These are phyloP conservation scores for Dasypus novemcinctus DNA, from an alignment of 2,113 vertebrate species.

Conservation along the genomic window DNA sequence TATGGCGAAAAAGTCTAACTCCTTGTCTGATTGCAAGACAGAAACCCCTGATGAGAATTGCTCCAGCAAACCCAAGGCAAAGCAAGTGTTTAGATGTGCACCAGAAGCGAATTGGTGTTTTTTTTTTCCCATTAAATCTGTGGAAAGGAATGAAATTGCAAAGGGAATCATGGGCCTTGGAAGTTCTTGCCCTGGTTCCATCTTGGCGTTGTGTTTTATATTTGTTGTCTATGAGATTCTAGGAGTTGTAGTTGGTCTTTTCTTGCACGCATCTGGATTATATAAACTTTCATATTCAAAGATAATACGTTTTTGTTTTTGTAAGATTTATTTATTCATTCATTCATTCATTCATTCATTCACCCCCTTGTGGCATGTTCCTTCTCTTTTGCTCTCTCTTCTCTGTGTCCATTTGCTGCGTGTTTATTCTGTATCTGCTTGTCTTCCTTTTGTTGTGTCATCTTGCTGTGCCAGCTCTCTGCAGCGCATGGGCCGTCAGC, in stretches of 20 bases:
- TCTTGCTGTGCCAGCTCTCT: too few species aligned
- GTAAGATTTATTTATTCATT: too few species aligned
- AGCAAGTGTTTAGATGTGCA: not conserved
- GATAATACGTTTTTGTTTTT: not conserved
- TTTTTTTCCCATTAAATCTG: not conserved
- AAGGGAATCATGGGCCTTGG: not conserved
- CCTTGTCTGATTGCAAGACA: not conserved
- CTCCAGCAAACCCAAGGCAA: not conserved
- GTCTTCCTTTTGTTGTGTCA: too few species aligned
- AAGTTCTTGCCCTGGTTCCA: not conserved
- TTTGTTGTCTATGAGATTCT: not conserved
- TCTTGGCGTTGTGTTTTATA: not conserved
- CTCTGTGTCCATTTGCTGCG: too few species aligned
- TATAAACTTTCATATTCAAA: conserved; percentile 34
- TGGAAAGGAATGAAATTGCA: not conserved
- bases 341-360: too few species aligned
- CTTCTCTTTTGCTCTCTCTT: too few species aligned
- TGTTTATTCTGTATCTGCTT: too few species aligned
- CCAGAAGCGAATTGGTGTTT: not conserved
- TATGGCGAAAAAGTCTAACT: not conserved
- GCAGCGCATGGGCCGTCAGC: too few species aligned
- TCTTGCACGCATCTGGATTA: not conserved
- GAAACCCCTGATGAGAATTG: not conserved
- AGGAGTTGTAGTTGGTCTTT: not conserved
- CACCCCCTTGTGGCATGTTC: too few species aligned